phyloP scores from a whole-genome alignment of 1,140 invertebrate species.

The Eufriesea mexicana region DNA sequence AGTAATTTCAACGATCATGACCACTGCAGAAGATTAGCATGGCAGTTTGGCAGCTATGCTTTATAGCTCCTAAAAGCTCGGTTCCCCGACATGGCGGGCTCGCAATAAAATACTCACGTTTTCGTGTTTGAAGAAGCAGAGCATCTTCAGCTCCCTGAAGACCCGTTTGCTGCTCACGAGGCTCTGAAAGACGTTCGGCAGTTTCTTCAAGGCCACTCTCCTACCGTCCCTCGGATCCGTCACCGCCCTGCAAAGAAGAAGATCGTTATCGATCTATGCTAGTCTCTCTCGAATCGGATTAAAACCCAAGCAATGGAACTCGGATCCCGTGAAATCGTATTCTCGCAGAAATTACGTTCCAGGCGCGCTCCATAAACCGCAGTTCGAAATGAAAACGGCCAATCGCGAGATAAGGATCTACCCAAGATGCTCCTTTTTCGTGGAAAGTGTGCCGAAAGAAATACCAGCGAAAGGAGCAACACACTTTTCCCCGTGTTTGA shows the following conservation, averaged over 20 bases:
- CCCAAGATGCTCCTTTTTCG: no score
- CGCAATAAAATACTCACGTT: constrained; percentile 90
- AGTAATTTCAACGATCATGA: no score
- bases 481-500: no score
- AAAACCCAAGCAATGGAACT: neutral
- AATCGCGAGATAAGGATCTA: no score
- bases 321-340: no score
- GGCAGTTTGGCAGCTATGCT: neutral
- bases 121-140: constrained; percentile 99
- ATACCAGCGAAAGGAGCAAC: no score
- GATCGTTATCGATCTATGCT: neutral
- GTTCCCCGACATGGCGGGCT: neutral
- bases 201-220: constrained; percentile 98
- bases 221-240: constrained; percentile 99
- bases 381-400: no score
- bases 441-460: no score
- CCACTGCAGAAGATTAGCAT: neutral
- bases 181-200: constrained; percentile 99
- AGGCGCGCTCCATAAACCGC: no score
- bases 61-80: neutral
- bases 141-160: constrained; percentile 99
- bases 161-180: constrained; percentile 97
- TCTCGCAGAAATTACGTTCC: no score
- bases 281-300: neutral
- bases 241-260: constrained; percentile 91